A percentile compares a stretch with the other conserved stretches of the same genome.
These are phyloP conservation scores for Manis javanica DNA, from an alignment of 2,797 vertebrate species.

Conservation along the genomic window DNA sequence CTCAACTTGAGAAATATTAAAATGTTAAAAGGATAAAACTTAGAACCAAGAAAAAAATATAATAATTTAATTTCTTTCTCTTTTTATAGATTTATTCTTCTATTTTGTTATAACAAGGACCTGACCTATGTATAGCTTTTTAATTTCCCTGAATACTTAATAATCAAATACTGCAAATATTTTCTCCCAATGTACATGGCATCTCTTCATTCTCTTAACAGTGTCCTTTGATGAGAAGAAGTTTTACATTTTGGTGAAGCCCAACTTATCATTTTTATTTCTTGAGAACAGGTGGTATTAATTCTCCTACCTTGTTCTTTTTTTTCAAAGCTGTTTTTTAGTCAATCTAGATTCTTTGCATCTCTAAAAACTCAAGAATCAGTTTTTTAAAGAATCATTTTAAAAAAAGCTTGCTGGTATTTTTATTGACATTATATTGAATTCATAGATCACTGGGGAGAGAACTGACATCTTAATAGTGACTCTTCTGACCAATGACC, in stretches of 20 bases:
- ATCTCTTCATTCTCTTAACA: neutral
- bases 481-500: neutral
- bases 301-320: neutral
- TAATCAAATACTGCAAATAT: neutral
- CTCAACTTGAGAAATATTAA: neutral
- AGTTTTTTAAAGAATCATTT: too few relatives aligned
- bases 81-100: neutral
- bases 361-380: neutral
- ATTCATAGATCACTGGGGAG: neutral
- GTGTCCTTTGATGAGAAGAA: neutral
- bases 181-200: neutral
- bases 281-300: neutral
- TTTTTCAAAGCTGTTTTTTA: neutral
- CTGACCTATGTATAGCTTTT: neutral
- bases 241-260: neutral
- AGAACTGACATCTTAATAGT: neutral
- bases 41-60: neutral
- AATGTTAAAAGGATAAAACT: neutral
- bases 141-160: conserved; percentile 8
- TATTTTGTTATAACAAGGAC: neutral
- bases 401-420: neutral
- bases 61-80: neutral
- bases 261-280: neutral
- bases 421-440: neutral
- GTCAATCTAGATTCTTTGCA: neutral